These are phyloP conservation scores for Calameuta filiformis DNA, from an alignment of 2,888 invertebrate species.

Conservation along the genomic window DNA sequence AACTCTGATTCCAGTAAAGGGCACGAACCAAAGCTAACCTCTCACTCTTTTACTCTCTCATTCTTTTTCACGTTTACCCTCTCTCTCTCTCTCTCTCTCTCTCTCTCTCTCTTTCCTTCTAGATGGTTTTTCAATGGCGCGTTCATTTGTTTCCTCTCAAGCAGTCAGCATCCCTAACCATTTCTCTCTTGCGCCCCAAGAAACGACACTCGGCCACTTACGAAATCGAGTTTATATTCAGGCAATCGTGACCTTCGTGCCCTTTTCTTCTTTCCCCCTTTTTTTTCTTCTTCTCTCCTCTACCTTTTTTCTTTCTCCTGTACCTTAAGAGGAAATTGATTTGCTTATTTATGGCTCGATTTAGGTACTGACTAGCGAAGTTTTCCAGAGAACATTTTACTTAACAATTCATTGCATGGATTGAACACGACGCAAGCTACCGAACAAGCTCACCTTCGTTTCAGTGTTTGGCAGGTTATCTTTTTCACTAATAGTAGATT, in stretches of 20 bases:
- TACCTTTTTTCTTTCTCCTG: not conserved
- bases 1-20: constrained; percentile 44
- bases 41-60: not conserved
- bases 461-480: not conserved
- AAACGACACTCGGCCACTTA: constrained; percentile 30
- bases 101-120: constrained; percentile 11
- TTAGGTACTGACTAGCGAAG: not conserved
- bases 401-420: not conserved
- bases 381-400: not conserved
- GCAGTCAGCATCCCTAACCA: not conserved
- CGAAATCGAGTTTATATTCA: constrained; percentile 31
- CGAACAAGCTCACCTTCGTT: not conserved
- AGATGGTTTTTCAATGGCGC: constrained; percentile 52
- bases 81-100: not conserved
- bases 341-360: not conserved
- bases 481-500: not conserved
- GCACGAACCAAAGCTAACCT: constrained; percentile 43
- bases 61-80: not conserved
- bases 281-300: not conserved
- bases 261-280: constrained; percentile 8
- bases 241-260: constrained; percentile 26
- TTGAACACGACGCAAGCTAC: not conserved
- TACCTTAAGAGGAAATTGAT: not conserved
- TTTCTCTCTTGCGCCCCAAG: constrained; percentile 14
- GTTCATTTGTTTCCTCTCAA: constrained; percentile 44